Base-by-base conservation (phyloP, 2,113 vertebrate genomes). In the Oophaga pumilio region DNA sequence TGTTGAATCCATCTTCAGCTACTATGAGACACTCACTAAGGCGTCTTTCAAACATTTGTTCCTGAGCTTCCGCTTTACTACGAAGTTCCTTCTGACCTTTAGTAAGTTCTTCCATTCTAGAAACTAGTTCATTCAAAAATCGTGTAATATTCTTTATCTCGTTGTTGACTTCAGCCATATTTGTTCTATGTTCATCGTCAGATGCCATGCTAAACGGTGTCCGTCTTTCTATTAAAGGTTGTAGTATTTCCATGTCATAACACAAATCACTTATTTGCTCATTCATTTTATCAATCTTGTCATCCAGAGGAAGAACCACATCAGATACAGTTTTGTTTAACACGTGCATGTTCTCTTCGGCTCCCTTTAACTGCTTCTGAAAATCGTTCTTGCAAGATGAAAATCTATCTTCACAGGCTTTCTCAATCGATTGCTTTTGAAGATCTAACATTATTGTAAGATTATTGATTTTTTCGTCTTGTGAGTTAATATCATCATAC, bases 1-100 rank as follows among this genome's bases (percentile, higher is more conserved):
- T 94, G 85, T 96, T 96, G 82, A 96, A 89, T 22, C 94, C 94
- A 4, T 96, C 96, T 89, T 96, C 95, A 89, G 92, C 91, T 91
- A 94, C 93, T 79, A 92, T 73, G 49, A 91, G 91, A 50, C 92
- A 94, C 60, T 94, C 93, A 79, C 77, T 89, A 24, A 95, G 53
- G n/a, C 18, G 92, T 52, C 56, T 93, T 76, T 93, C 92, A 73
- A 95, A 92, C 28, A 89, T 26, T 0, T 92, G 89, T 17, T 88
- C 86, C 10, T 87, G 91, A 85, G 76, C 84, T 79, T 92, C 91
- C 77, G 91, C 92, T 88, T 95, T 91, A 81, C 90, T 94, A 91
- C 89, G 92, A 81, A 95, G 92, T 89, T 33, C 86, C 22, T 92
- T 92, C 43, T 95, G 91, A 33, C 76, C 89, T 92, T 90, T 90